Base-by-base conservation (phyloP, 2,113 vertebrate genomes). In the Odontesthes bonariensis region DNA sequence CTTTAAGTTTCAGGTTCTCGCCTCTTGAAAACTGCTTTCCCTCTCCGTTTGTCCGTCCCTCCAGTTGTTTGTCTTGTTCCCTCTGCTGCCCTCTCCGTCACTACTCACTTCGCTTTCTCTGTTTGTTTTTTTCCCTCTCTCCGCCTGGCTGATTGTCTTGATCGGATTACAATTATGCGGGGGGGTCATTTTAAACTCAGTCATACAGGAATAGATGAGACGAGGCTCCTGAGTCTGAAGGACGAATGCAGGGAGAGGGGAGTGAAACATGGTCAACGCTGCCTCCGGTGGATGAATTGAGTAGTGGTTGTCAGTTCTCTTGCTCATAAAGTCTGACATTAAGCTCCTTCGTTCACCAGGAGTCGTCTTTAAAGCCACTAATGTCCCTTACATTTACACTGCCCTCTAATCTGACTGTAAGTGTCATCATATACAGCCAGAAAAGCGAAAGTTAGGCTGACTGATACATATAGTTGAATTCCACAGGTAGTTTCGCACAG, bases 221-320 rank as follows among this genome's bases (percentile, higher is more conserved):
- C 51, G 32, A 58, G 46, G 57, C 69, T 49, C 66, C 12, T 13
- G 56, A 38, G 75, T 32, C 67, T 57, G 61, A 71, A 66, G 59
- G 65, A 66, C 52, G 69, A 65, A 53, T 49, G 62, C 22, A 57
- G 27, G 32, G 12, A 5, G 23, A 32, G 17, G 27, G 22, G 23
- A 35, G n/a, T 0, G 20, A 87, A 86, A 79, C 16, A 4, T 58
- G 77, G 90, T 66, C 73, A 67, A 60, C 46, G 60, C 79, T 72
- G 73, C 92, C 91, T 64, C 88, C 53, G 35, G 85, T 89, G 89
- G 84, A 58, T 13, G 40, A n/a, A 11, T 2, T 1, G 8, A 32
- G 62, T n/a, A 69, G 4, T 69, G 75, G n/a, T 56, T 1, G 53
- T 5, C 54, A 19, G 20, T 0, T 16, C 22, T 56, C 49, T 53